Conservation (phyloP, 2,797 vertebrate genomes). For the Periparus ater region DNA sequence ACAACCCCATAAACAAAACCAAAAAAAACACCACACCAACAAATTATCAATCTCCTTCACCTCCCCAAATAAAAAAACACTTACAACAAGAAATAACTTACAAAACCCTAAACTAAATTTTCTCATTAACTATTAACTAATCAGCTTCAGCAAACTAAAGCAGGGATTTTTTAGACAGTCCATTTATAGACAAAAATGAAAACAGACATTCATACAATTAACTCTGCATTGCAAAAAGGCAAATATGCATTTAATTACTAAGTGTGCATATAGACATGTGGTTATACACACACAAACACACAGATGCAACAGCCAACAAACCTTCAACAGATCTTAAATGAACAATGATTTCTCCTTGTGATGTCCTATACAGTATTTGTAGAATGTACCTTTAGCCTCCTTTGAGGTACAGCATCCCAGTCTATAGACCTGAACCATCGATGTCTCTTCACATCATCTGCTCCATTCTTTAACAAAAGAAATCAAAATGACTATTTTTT, state of each 20-base stretch:
- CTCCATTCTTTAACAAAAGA: conserved; percentile 83
- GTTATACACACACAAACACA: neutral
- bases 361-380: neutral
- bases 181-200: neutral
- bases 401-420: conserved; percentile 89
- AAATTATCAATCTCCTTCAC: neutral
- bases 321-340: neutral
- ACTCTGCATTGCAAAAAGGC: neutral
- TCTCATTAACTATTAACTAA: neutral
- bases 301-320: neutral
- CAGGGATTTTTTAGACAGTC: neutral
- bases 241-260: neutral
- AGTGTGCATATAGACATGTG: neutral
- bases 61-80: rapidly evolving
- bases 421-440: conserved; percentile 92
- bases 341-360: neutral
- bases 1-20: no score
- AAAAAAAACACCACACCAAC: neutral
- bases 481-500: neutral
- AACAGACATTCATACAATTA: neutral
- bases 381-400: conserved; percentile 86
- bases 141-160: neutral
- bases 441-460: conserved; percentile 91
- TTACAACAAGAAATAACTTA: neutral
- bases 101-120: neutral